Evolutionary conservation across 2,888 invertebrate genomes (phyloP).

Genomic region (Habrosyne pyritoides): DNA sequence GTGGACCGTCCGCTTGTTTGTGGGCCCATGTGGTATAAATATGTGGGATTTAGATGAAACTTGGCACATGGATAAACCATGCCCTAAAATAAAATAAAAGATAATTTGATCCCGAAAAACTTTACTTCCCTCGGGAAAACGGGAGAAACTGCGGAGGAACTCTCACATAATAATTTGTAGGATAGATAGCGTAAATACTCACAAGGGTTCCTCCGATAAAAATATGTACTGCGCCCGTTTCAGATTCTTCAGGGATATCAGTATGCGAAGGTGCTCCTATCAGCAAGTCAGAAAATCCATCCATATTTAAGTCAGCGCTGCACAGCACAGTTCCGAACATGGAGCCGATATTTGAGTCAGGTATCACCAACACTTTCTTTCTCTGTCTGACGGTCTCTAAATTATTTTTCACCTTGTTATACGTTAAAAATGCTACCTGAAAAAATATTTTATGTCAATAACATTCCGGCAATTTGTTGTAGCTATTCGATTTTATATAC

Average conservation of each 20-base stretch:
- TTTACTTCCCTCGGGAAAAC: too few relatives aligned
- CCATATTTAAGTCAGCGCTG: constrained; percentile 73
- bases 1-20: too few relatives aligned
- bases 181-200: constrained; percentile 11
- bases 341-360: constrained; percentile 56
- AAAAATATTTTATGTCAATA: constrained; percentile 12
- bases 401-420: background rate
- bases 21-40: too few relatives aligned
- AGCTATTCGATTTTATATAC: too few relatives aligned
- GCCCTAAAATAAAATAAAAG: too few relatives aligned
- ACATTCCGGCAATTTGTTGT: background rate
- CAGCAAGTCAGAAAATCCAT: constrained; percentile 81
- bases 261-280: constrained; percentile 83
- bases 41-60: too few relatives aligned
- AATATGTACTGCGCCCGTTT: constrained; percentile 82
- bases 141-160: too few relatives aligned
- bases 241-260: constrained; percentile 43
- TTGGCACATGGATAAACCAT: too few relatives aligned
- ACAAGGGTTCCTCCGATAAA: constrained; percentile 55
- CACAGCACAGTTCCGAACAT: constrained; percentile 84
- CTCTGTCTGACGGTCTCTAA: background rate
- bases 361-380: background rate
- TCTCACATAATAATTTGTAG: too few relatives aligned
- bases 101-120: too few relatives aligned
- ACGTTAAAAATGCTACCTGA: constrained; percentile 37